Conservation (phyloP, 2,797 vertebrate genomes). For the Danio aesculapii region DNA sequence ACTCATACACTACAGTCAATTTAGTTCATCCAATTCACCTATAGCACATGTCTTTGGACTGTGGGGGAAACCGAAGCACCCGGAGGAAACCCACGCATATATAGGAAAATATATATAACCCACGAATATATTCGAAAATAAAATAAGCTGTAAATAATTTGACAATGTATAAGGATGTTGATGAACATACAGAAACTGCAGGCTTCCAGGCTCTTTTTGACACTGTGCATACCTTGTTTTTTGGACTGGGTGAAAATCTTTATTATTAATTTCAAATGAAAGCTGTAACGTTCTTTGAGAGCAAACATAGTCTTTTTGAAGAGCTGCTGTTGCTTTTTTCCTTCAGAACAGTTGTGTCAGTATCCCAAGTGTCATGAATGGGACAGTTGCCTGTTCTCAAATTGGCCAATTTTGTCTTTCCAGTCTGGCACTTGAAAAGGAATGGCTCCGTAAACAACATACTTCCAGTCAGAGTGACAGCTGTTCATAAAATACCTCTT, state of each 20-base stretch:
- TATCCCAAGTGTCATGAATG: conserved; percentile 66
- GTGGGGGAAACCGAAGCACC: too few relatives aligned
- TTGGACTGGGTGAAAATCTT: conserved; percentile 74
- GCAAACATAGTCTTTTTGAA: conserved; percentile 72
- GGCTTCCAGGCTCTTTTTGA: conserved; percentile 64
- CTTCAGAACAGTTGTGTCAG: conserved; percentile 65
- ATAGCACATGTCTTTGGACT: too few relatives aligned
- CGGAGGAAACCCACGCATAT: too few relatives aligned
- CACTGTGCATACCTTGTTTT: conserved; percentile 77
- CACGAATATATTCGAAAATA: too few relatives aligned
- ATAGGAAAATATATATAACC: too few relatives aligned
- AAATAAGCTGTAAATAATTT: too few relatives aligned
- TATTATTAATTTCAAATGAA: not conserved
- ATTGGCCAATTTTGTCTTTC: conserved; percentile 69
- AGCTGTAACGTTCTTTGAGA: conserved; percentile 75
- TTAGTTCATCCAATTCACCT: too few relatives aligned
- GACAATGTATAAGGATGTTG: too few relatives aligned
- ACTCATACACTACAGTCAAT: too few relatives aligned
- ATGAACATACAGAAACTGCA: too few relatives aligned
- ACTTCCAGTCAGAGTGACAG: conserved; percentile 60
- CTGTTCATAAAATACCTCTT: conserved; percentile 62
- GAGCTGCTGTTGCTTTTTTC: conserved; percentile 67
- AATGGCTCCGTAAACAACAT: conserved; percentile 36
- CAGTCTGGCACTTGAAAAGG: conserved; percentile 73
- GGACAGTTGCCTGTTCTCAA: conserved; percentile 67